phyloP scores from a whole-genome alignment of 2,797 vertebrate species.

The Sebastes melanostomus region DNA sequence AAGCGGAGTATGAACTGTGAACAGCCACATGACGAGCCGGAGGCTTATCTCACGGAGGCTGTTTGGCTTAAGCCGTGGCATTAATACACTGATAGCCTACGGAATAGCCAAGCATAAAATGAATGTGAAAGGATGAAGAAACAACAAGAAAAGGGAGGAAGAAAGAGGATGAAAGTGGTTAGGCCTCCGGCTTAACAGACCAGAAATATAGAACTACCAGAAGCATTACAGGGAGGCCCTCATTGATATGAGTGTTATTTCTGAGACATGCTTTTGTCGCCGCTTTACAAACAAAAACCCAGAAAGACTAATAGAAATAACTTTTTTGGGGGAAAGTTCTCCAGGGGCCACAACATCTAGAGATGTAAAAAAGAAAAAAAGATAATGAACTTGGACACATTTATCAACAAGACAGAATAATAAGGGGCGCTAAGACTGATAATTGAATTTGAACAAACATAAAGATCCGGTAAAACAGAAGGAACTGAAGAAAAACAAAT shows the following conservation, averaged over 20 bases:
- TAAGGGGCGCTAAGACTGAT: conserved; percentile 46
- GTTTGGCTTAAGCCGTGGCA: conserved; percentile 87
- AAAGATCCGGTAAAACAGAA: conserved; percentile 60
- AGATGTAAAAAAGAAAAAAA: conserved; percentile 34
- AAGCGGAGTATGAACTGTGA: conserved; percentile 81
- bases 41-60: conserved; percentile 86
- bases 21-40: conserved; percentile 80
- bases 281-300: conserved; percentile 65
- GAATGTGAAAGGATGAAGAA: conserved; percentile 89
- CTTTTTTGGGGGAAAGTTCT: conserved; percentile 64
- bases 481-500: conserved; percentile 49
- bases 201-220: conserved; percentile 84
- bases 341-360: conserved; percentile 8
- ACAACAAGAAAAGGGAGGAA: conserved; percentile 85
- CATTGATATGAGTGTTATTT: conserved; percentile 76
- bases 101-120: conserved; percentile 91
- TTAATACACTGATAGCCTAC: conserved; percentile 89
- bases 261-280: conserved; percentile 64
- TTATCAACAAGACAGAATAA: conserved; percentile 55
- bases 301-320: conserved; percentile 72
- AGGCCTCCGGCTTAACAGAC: conserved; percentile 83
- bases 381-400: conserved; percentile 39
- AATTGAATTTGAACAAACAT: conserved; percentile 70
- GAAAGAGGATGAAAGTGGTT: conserved; percentile 84
- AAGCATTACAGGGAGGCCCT: conserved; percentile 76